phyloP scores from a whole-genome alignment of 2,888 invertebrate genomes.

The Amphipoea lucens region DNA sequence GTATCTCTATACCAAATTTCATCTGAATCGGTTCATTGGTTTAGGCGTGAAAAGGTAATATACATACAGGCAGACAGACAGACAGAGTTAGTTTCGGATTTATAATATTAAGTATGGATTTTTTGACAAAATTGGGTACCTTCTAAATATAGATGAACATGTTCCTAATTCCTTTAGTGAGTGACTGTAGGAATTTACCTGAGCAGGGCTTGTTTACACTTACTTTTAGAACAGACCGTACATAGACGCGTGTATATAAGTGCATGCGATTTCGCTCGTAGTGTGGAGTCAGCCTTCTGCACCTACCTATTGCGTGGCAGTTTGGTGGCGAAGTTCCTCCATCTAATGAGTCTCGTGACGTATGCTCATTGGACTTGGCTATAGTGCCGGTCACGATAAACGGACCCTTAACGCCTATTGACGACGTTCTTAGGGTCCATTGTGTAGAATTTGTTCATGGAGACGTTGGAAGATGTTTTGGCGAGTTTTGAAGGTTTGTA shows the following conservation, averaged over 20 bases:
- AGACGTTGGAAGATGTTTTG: conserved; percentile 1
- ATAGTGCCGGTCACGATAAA: conserved; percentile 57
- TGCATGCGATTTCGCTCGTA: not conserved
- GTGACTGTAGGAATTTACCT: not conserved
- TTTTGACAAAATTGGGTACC: not conserved
- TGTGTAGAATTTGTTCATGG: conserved; percentile 43
- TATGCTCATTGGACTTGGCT: conserved; percentile 66
- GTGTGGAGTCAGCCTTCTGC: not conserved
- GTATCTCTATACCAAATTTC: too few species aligned
- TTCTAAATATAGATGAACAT: not conserved
- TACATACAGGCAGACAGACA: too few species aligned
- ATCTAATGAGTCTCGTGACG: conserved; percentile 63
- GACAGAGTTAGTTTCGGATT: too few species aligned
- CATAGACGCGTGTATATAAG: not conserved
- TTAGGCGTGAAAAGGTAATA: too few species aligned
- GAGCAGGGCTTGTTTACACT: not conserved
- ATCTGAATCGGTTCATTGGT: too few species aligned
- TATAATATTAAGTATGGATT: too few species aligned
- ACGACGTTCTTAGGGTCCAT: conserved; percentile 47
- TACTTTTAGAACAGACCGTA: not conserved
- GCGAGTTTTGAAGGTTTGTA: not conserved
- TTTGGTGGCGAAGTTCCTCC: conserved; percentile 50
- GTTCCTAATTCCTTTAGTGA: not conserved
- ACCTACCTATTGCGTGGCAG: not conserved
- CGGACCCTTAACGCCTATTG: conserved; percentile 58